A percentile compares a stretch with the other conserved stretches of the same genome.
phyloP scores from a whole-genome alignment of 1,140 invertebrate species.

The Thaumetopoea pityocampa region DNA sequence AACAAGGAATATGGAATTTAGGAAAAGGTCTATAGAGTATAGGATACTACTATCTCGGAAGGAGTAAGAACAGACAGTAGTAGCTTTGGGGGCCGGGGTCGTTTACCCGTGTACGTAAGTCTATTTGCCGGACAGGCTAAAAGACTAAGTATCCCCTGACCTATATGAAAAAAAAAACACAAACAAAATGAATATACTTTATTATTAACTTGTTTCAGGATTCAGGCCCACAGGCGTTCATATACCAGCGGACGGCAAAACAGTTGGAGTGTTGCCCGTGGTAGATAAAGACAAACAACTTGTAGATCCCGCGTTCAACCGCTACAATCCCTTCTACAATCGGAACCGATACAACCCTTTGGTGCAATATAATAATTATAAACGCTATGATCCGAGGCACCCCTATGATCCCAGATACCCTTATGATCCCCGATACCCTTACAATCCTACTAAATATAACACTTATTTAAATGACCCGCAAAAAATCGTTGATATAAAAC shows the following conservation, averaged over 20 bases:
- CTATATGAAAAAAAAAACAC: no score
- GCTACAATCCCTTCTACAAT: slow-evolving; percentile 32
- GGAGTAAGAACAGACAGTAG: no score
- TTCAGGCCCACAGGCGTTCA: slow-evolving; percentile 62
- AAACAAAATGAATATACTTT: no score
- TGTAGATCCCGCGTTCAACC: slow-evolving; percentile 38
- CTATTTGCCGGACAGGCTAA: no score
- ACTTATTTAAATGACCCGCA: slow-evolving; percentile 28
- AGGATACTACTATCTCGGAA: no score
- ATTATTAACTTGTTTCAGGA: no score
- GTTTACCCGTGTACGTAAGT: no score
- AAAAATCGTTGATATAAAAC: no score
- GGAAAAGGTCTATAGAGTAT: no score
- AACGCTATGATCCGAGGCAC: slow-evolving; percentile 37
- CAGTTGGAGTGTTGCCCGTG: slow-evolving; percentile 15
- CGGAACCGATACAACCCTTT: slow-evolving; percentile 27
- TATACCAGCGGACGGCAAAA: slow-evolving; percentile 53
- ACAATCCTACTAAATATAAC: slow-evolving; percentile 21
- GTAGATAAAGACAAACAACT: slow-evolving; percentile 22
- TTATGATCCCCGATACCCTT: slow-evolving; percentile 36
- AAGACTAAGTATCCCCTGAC: no score
- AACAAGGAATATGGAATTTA: no score
- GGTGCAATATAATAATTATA: slow-evolving; percentile 31
- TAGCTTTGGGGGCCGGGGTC: no score
- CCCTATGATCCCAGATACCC: slow-evolving; percentile 28